Base-by-base conservation (phyloP, 30 jellyfish, hydroid and myxozoan species). In the Aurelia aurita complex sp. Pacific region DNA sequence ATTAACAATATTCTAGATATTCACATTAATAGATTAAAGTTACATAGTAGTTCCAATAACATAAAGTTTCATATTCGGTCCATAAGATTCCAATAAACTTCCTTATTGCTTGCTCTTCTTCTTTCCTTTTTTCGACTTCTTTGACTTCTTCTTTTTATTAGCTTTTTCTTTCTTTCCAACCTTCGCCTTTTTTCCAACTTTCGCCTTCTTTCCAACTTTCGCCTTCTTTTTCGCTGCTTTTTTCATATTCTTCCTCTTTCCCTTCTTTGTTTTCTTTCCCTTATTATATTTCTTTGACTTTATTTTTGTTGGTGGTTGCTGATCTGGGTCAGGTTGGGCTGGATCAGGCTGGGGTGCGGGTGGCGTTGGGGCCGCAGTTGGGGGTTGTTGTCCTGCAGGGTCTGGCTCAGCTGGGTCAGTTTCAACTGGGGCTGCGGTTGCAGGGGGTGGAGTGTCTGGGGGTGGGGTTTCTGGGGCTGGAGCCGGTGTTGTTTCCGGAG, bases 351-450 rank as follows among this genome's bases (percentile, higher is more conserved):
- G 40, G 64, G 82, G 66, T 67, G 60, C 17, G 33, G 89, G 89
- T 36, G 50, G 78, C 50, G 76, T 38, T 46, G 95, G 89, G 4
- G 83, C 73, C 34, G 76, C 80, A 10, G 74, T 50, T 3, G 94
- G 50, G 14, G 81, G 83, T 14, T 88, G 50, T 42, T 60, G 94
- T 35, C 23, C 51, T 1, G 88, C 64, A 14, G 87, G 67, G 12
- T 97, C 92, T n/a, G 96, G 96, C 73, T 85, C 54, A 60, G 94
- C 87, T 62, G 91, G 64, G 10, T 80, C 72, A 34, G 93, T 51
- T 19, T 92, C 73, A 33, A 74, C 80, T 23, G 90, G 16, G 86
- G 85, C 14, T 36, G 88, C 89, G 15, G 83, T 85, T 43, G 94
- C 73, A 55, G 82, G 72, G 11, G 91, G 85, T 61, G 93, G 93